Base-by-base conservation (phyloP, 2,113 vertebrate genomes). In the Laticauda laticaudata region DNA sequence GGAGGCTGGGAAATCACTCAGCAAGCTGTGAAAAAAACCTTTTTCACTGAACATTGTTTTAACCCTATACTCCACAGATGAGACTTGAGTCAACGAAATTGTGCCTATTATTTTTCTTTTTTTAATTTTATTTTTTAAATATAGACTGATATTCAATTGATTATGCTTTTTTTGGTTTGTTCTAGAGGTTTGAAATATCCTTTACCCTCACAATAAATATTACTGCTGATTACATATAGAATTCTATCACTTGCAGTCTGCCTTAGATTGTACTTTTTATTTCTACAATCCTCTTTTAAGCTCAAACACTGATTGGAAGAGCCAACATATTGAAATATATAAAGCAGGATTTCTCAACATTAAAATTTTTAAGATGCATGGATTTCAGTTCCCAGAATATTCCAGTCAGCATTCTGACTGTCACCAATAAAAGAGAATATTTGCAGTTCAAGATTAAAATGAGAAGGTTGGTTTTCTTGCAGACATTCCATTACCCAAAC, bases 21-120 rank as follows among this genome's bases (percentile, higher is more conserved):
- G 45, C 53, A 21, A 92, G 24, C 0, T 0, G 53, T 87, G 61
- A 94, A 93, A 92, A 90, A 61, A 39, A 9, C 21, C 86, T 64
- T 53, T 87, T 75, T 34, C 26, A 24, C 18, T 91, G 26, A 96
- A 94, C 56, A 21, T 7, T 14, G 92, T n/a, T 69, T 92, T 94
- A 43, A 92, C 6, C 34, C 90, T 86, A 26, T 15, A 0, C 2
- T 95, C 7, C 14, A 55, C 0, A 39, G 92, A 34, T 90, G 48
- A 95, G 43, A 43, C 5, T 91, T 0, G 0, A 91, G 57, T 92
- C 48, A 26, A 1, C 24, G 86, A 21, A 1, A 5, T 26, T 3
- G 45, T 54, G n/a, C 20, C 14, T 45, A 15, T 45, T 39, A 56
- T 43, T 24, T 34, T 69, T 69, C n/a, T 75, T 75, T 64, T n/a